Base-by-base conservation (phyloP, 1,140 invertebrate genomes). In the Tetraneura akinire region DNA sequence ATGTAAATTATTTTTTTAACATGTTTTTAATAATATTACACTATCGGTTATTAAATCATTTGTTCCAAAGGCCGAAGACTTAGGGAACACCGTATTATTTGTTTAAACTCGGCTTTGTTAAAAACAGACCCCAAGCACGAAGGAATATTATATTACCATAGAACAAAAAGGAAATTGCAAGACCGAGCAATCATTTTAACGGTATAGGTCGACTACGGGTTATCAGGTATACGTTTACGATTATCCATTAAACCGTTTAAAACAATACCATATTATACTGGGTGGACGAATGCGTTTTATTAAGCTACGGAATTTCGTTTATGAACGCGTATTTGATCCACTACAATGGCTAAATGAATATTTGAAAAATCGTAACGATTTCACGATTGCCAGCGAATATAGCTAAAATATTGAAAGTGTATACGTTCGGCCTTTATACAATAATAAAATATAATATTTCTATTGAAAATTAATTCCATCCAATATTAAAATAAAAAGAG, bases 221-320 rank as follows among this genome's bases (percentile, higher is more conserved):
- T 51, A 71, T 71, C 45, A 49, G 45, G 47, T 8, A n/a, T n/a
- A 23, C 47, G 23, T 29, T 71, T 71, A 29, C 23, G 51, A 71
- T 71, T 71, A 71, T n/a, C 45, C 45, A 71, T 71, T 71, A 71
- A n/a, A n/a, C n/a, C n/a, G n/a, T n/a, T n/a, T n/a, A n/a, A 51
- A 71, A 71, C 23, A 29, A 49, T 23, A n/a, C n/a, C n/a, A n/a
- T n/a, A n/a, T n/a, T n/a, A 29, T n/a, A 26, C 14, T 29, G 18
- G 68, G 13, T 70, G 21, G 13, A 21, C 1, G 42, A 71, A 29
- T 49, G 13, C 18, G 21, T 51, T 71, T 49, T 29, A 49, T 51
- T 55, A 10, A 49, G 3, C 23, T 14, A 18, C 68, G 23, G 16
- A 71, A 49, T 49, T 26, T 3, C 49, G 29, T 71, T 71, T 49